Conservation (phyloP, 1,140 invertebrate genomes). For the Onthophagus taurus region DNA sequence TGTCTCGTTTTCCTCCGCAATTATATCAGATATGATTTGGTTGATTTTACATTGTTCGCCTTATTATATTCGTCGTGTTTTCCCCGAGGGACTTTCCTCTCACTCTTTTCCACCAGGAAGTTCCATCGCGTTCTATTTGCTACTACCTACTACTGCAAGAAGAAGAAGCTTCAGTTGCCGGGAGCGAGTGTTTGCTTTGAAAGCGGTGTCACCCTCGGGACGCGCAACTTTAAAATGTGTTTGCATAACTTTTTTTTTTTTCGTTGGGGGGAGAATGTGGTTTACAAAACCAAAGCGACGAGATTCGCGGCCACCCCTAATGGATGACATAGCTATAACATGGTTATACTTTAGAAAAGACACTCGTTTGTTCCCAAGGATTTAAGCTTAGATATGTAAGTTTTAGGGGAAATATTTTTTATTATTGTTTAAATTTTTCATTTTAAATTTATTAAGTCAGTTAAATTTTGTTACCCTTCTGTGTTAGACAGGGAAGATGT, state of each 20-base stretch:
- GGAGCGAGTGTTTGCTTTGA: background rate
- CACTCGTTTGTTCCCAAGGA: background rate
- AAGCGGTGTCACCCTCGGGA: background rate
- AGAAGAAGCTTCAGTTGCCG: background rate
- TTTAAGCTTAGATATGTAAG: too few relatives aligned
- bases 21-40: slow-evolving; percentile 19
- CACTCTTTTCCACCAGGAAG: background rate
- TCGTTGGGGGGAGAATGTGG: background rate
- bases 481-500: too few relatives aligned
- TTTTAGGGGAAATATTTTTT: too few relatives aligned
- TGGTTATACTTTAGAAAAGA: too few relatives aligned
- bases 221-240: background rate
- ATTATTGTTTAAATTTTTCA: too few relatives aligned
- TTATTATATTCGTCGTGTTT: slow-evolving; percentile 17
- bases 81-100: too few relatives aligned
- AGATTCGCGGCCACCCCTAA: background rate
- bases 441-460: too few relatives aligned
- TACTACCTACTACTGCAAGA: background rate
- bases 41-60: slow-evolving; percentile 20
- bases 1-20: slow-evolving; percentile 10
- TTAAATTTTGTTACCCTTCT: too few relatives aligned
- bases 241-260: background rate
- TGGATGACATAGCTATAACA: background rate
- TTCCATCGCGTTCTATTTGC: too few relatives aligned
- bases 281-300: background rate